Base-by-base conservation (phyloP, 2,888 invertebrate genomes). In the Sicus ferrugineus region DNA sequence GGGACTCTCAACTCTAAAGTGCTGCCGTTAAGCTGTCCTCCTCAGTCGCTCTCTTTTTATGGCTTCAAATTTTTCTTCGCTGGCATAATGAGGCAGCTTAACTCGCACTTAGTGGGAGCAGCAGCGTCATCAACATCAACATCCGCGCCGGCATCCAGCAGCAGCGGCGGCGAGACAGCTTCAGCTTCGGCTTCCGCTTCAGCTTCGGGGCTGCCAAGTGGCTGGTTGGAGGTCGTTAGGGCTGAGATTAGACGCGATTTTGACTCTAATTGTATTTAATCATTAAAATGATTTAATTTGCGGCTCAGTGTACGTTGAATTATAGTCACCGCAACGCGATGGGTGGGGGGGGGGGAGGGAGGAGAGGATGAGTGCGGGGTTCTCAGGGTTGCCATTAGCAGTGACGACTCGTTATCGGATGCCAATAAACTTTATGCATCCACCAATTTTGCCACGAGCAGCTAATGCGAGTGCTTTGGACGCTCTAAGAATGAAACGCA, bases 281-380 rank as follows among this genome's bases (percentile, higher is more conserved):
- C 67, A 58, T 58, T 26, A 58, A 67, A 67, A 58, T 67, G 67
- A 67, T 67, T 67, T 67, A 67, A 67, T 67, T 67, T 56, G 58
- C 58, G 3, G 54, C 28, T 54, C 28, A 26, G 54, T 46, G n/a
- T 46, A n/a, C n/a, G 46, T 19, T 16, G 3, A 46, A 14, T 9
- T 38, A 7, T 38, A 9, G 38, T 9, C 9, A 38, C 38, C 7
- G 14, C 14, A 38, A 38, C 38, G 38, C 38, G 38, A 38, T 14
- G n/a, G n/a, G n/a, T n/a, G n/a, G n/a, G n/a, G n/a, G n/a, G n/a
- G n/a, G n/a, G n/a, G n/a, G n/a, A n/a, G n/a, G n/a, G n/a, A n/a
- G n/a, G n/a, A n/a, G n/a, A n/a, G n/a, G n/a, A n/a, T n/a, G n/a
- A n/a, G n/a, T n/a, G 38, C 38, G 5, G 34, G 38, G 21, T 3